Base-by-base conservation (phyloP, 2,797 vertebrate genomes). In the Molossus alvarezi region DNA sequence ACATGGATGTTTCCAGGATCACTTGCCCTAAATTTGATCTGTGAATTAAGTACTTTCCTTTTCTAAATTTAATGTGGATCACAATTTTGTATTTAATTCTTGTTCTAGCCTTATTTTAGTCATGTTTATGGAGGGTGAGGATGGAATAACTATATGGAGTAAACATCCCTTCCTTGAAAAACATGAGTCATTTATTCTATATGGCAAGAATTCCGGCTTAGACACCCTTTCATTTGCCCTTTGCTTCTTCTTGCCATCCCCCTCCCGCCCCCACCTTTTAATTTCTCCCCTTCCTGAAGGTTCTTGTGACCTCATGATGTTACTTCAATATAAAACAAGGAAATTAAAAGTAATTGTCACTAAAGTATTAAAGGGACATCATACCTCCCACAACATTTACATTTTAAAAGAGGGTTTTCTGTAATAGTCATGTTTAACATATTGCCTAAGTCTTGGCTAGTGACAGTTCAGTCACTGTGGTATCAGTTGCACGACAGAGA, bases 301-400 rank as follows among this genome's bases (percentile, higher is more conserved):
- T 1, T 57, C 48, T 64, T 41, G n/a, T 84, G 51, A 45, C 48
- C 4, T 90, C 7, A 11, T 58, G n/a, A n/a, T 57, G 9, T n/a
- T 73, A 71, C 11, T 93, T 88, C 73, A 86, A 4, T 77, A 87
- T 77, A 92, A 88, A 95, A 51, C 41, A 91, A 55, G 57, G 9
- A 51, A 9, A 58, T 72, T 76, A 80, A 53, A 75, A 33, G 13
- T 53, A 91, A 75, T 55, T 85, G 5, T 57, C 58, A 53, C 20
- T 86, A 62, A 90, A 67, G 72, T 88, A 67, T 73, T 92, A 75
- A 62, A 83, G 1, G 20, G 57, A 37, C 9, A 3, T 45, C 23
- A 84, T 9, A 72, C 1, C n/a, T 77, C 3, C 82, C 57, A 69
- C 23, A n/a, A 58, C 9, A 12, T 88, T 92, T 91, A 41, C n/a